Conservation (phyloP, 23 tunicate species). For the Corella eumyota region DNA sequence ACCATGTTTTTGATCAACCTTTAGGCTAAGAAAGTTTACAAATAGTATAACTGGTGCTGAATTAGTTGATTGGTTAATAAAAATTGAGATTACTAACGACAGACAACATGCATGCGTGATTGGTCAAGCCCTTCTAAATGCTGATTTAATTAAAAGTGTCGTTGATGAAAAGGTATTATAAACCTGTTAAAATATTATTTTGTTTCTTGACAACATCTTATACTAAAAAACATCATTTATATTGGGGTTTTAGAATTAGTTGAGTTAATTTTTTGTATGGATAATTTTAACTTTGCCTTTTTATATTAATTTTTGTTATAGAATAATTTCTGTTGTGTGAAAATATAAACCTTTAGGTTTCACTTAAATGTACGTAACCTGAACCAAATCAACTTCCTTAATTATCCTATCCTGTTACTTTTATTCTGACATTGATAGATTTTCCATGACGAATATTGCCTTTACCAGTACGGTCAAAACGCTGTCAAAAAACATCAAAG, state of each 20-base stretch:
- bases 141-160: slow-evolving; percentile 45
- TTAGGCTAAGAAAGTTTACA: slow-evolving; percentile 59
- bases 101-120: slow-evolving; percentile 68
- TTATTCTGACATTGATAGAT: slow-evolving; percentile 8
- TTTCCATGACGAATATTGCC: slow-evolving; percentile 58
- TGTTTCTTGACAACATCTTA: background rate
- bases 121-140: slow-evolving; percentile 69
- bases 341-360: background rate
- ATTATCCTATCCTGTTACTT: background rate
- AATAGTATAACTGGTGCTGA: slow-evolving; percentile 47
- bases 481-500: too few relatives aligned
- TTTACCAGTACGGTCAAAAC: slow-evolving; percentile 29
- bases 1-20: background rate
- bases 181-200: background rate
- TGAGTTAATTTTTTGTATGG: background rate
- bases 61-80: slow-evolving; percentile 68
- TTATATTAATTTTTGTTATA: background rate
- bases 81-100: slow-evolving; percentile 14
- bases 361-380: background rate
- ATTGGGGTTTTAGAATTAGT: background rate
- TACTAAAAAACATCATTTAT: too few relatives aligned
- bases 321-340: background rate
- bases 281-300: background rate
- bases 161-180: slow-evolving; percentile 29
- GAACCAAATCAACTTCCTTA: background rate